A percentile compares a stretch with the other conserved stretches of the same genome.
Conservation (phyloP, 2,888 invertebrate species). For the Schrankia costaestrigalis region DNA sequence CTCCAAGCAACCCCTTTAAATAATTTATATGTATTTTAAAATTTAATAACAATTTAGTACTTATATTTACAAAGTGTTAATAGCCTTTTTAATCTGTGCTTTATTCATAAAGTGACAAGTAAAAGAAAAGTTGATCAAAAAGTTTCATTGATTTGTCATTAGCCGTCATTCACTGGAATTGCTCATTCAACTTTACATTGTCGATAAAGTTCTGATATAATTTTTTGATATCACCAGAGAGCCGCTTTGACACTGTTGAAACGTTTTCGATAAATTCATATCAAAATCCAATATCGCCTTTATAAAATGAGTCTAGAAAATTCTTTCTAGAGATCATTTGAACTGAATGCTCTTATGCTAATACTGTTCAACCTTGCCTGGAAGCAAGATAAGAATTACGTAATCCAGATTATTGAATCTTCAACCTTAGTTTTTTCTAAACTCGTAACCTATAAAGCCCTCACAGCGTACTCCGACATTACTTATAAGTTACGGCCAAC, state of each 20-base stretch:
- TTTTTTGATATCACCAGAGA: constrained; percentile 61
- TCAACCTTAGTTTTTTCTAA: constrained; percentile 21
- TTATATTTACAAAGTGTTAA: too few species aligned
- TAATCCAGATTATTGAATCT: constrained; percentile 32
- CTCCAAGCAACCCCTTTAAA: too few species aligned
- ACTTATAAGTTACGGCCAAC: too few species aligned
- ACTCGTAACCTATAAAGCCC: constrained; percentile 19
- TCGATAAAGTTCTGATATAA: constrained; percentile 71
- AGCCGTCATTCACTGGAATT: constrained; percentile 29
- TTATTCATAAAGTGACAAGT: too few species aligned
- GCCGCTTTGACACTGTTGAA: constrained; percentile 59
- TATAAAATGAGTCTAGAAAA: constrained; percentile 37
- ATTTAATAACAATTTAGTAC: too few species aligned
- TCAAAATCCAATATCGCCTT: constrained; percentile 65
- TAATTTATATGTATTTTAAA: too few species aligned
- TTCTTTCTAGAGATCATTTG: constrained; percentile 41
- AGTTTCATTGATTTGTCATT: constrained; percentile 35
- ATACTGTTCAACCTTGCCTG: constrained; percentile 29
- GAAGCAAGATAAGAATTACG: constrained; percentile 25
- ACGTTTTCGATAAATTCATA: constrained; percentile 63
- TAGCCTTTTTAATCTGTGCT: too few species aligned
- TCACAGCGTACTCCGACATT: too few species aligned
- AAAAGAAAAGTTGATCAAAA: constrained; percentile 19
- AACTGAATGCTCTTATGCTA: constrained; percentile 50
- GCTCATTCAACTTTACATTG: constrained; percentile 42